These are phyloP conservation scores for Ciconia boyciana DNA, from an alignment of 2,113 vertebrate genomes.

Conservation along the genomic window DNA sequence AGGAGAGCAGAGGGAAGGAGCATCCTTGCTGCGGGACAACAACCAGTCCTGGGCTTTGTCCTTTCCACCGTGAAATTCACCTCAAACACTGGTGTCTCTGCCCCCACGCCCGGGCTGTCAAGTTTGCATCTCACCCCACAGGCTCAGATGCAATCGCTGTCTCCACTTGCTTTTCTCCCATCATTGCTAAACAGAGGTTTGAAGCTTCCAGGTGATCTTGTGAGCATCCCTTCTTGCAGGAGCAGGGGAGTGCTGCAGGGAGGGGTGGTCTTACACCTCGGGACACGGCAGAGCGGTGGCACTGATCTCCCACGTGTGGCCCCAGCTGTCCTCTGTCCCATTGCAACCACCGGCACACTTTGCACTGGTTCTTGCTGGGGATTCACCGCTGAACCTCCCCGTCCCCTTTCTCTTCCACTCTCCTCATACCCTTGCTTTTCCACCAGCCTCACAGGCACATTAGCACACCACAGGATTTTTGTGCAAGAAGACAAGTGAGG, in stretches of 20 bases:
- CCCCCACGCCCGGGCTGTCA: accelerated
- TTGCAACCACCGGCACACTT: neutral
- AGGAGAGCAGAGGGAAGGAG: neutral
- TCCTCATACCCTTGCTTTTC: neutral
- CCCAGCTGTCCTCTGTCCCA: neutral
- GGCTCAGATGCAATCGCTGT: neutral
- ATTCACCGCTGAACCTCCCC: neutral
- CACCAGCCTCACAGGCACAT: neutral
- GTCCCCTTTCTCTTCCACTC: neutral
- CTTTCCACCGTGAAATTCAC: neutral
- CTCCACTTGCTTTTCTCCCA: neutral
- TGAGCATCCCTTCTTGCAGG: neutral
- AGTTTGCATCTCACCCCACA: neutral
- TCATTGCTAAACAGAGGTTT: neutral
- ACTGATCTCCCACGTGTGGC: neutral
- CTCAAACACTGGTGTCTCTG: neutral
- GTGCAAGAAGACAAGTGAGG: neutral
- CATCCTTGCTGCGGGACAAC: neutral
- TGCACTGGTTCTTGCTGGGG: neutral
- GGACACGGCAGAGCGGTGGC: accelerated
- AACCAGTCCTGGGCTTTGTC: neutral
- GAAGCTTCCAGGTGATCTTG: neutral
- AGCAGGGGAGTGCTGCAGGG: neutral
- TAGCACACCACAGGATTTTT: neutral
- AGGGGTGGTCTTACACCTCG: neutral